Evolutionary conservation across 2,797 vertebrate species (phyloP), one percentile per base, ranked within the genome.

Genomic region (Halcyon chelicuti): DNA sequence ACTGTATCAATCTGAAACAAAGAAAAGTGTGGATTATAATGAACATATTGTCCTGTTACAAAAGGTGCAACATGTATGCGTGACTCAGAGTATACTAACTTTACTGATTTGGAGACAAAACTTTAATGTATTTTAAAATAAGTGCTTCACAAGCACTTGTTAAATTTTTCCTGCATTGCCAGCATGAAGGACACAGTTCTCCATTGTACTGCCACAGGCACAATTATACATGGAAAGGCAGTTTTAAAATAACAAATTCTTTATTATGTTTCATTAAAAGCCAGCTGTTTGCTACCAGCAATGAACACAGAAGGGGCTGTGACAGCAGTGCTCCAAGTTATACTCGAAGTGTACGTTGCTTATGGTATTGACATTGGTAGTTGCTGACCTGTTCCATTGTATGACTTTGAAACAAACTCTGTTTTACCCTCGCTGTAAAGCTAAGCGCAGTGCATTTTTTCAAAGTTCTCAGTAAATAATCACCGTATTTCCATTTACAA

Each of bases 201-300:
- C 82, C 86, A 92, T 72, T 94, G 82, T 96, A 46, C 76, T 78
- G 67, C 80, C 71, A 29, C 33, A 86, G 55, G 55, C 66, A 65
- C 39, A 49, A 55, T 92, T 92, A 40, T 86, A 95, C 58, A 71
- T 71, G 49, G 90, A 95, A 90, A 87, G 49, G 73, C 74, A 71
- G 67, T 54, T 95, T 93, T 93, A 93, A 94, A 96, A 95, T 77
- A 96, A 94, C 83, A 82, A 68, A 65, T 87, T 93, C 77, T 86
- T 88, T 70, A 44, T 85, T 93, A 88, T 65, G 52, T 71, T 92
- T 92, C 46, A 37, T 92, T 95, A 93, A 90, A 95, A 94, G 47
- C 88, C 67, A 81, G 61, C 88, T 86, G 74, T 77, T 90, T 87
- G 90, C 93, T 76, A 67, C 80, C 42, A 42, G 84, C 86, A 63